Conservation (phyloP, 2,113 vertebrate genomes). For the Entomyzon cyanotis region DNA sequence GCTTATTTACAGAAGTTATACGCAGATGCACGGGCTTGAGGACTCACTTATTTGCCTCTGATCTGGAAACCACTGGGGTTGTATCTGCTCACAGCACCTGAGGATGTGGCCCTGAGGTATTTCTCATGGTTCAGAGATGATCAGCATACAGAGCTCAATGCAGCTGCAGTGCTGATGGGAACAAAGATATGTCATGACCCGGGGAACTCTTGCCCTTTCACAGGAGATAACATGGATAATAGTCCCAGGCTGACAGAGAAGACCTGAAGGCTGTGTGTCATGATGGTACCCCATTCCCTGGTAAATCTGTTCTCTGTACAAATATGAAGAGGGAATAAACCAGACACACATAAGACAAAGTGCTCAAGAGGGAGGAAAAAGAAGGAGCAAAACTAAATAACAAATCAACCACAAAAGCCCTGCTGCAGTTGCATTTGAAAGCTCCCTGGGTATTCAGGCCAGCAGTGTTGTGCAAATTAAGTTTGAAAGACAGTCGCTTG, state of each 20-base stretch:
- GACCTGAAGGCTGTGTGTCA: background rate
- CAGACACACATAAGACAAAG: background rate
- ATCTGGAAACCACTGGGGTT: background rate
- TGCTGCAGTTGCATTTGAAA: background rate
- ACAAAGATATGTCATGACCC: background rate
- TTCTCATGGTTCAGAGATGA: background rate
- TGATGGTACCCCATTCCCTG: background rate
- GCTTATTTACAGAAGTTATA: slow-evolving; percentile 11
- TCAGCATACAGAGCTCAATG: background rate
- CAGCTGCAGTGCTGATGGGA: background rate
- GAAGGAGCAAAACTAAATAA: background rate
- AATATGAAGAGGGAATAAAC: background rate
- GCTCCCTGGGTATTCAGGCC: background rate
- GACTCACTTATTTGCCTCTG: background rate
- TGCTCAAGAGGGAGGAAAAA: background rate
- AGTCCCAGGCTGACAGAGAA: background rate
- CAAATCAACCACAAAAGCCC: background rate
- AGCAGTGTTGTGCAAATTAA: background rate
- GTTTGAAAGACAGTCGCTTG: background rate
- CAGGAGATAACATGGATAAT: background rate
- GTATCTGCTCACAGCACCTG: background rate
- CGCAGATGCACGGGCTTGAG: background rate
- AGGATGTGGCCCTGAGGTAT: background rate
- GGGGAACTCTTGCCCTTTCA: background rate
- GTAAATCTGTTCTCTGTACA: background rate